Evolutionary conservation across 92 coral and sea anemone species (phyloP), one percentile per base, ranked within the genome.

Genomic region (Scolanthus callimorphus): DNA sequence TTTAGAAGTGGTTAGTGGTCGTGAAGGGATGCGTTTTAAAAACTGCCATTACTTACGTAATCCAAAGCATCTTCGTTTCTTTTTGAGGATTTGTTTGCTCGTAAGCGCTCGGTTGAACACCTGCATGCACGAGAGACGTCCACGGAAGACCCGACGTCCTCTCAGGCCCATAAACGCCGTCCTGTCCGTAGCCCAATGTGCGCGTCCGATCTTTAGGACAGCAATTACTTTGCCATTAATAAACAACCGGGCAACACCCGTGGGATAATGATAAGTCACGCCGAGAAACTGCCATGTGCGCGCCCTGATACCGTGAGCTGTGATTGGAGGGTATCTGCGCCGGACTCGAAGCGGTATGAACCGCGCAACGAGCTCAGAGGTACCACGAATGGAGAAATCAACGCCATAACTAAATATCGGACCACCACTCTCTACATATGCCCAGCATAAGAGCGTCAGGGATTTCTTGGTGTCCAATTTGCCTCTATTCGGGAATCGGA

Each of bases 361-460:
- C 46, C 85, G 66, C 17, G 34, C 81, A 38, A 77, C 76, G 17
- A 81, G 46, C 47, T 63, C 69, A 29, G 43, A 61, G 3, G 79
- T 61, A 29, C 73, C 47, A 31, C 60, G 47, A 58, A 55, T 63
- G 69, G 79, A 81, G 31, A 81, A 50, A 62, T 77, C 79, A 26
- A 81, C 88, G 23, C 85, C 85, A 65, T 78, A 83, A 34, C 75
- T 68, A 62, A 83, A 65, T 49, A 83, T 71, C 12, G 90, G 90
- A 2, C 90, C 90, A 3, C 76, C 77, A 23, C 69, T 22, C 28
- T 81, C 81, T 0, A 25, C 28, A 63, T 79, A 68, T 1, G 78
- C 63, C 90, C 90, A 83, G 12, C 81, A 81, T 3, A 58, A 31
- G 0, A 83, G 59, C 11, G 90, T 78, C 29, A 83, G 71, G 9